Evolutionary conservation across 2,888 invertebrate species (phyloP), one percentile per base, ranked within the genome.

Genomic region (Odontomyia ornata): DNA sequence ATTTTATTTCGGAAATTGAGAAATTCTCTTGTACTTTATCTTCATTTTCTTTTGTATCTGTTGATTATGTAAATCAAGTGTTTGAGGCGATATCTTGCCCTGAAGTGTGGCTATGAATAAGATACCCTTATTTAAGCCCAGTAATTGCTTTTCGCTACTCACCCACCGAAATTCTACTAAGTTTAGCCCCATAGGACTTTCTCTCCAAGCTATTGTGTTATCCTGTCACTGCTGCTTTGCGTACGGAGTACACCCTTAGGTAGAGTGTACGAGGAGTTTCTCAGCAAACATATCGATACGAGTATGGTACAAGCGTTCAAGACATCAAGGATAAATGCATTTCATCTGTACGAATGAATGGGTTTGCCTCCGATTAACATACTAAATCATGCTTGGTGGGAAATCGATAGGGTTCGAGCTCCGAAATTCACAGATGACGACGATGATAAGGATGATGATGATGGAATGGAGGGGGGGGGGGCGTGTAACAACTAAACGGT

Each of bases 31-130:
- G 18, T 52, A 52, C 52, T 52, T 52, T 52, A 18, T 52, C 52
- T 52, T 52, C 52, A 52, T 52, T 52, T 52, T 52, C 52, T 52
- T 36, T 52, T 52, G 52, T 52, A 18, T 13, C 52, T n/a, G 52
- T 52, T 52, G 52, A 52, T 52, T 52, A 52, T 52, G 52, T 18
- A 52, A 52, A 52, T 52, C 52, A 52, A 52, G n/a, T 52, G 52
- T 52, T 52, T 18, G 52, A 52, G 18, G 15, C 52, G 52, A 52
- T 52, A 52, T 13, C 15, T 36, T 3, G 3, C 36, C 36, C 9
- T 36, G 36, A 36, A 36, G 36, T 36, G 36, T 3, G 9, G 3
- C 36, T 36, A 9, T 36, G 52, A 52, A 52, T 18, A 4, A 18
- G 52, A 52, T 52, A n/a, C 52, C 18, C 52, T 4, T 52, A 18